Evolutionary conservation across 2,113 vertebrate species (phyloP), one percentile per base, ranked within the genome.

Genomic region (Lophochroa leadbeateri): DNA sequence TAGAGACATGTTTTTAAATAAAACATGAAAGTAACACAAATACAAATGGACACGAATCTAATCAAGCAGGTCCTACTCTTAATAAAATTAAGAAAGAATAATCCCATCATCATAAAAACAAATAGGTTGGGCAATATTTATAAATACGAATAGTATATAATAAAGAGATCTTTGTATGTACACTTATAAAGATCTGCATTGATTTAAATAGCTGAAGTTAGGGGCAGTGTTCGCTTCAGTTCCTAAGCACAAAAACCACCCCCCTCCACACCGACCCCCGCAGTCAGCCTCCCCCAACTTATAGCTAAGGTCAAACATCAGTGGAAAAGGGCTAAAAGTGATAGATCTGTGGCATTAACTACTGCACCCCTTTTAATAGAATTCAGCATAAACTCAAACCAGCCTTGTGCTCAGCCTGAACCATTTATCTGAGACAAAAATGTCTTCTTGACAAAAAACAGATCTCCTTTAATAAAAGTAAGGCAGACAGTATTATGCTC

Each of bases 401-500:
- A 98, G 97, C 96, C 97, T 95, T 88, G 28, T 5, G 96, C 95
- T 97, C 96, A 98, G 97, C 97, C 86, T 90, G 96, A 98, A 98
- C 97, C 97, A 97, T 97, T 98, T 97, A 98, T 98, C 97, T 98
- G 88, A 97, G 96, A 98, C 90, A 98, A 98, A 98, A 98, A 98
- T 97, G 97, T 97, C 98, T 97, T 96, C 92, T 95, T 98, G 98
- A 99, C 98, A 99, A 97, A 98, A 99, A 98, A 94, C 98, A 99
- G 98, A 98, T 97, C 98, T 93, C 96, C 97, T 97, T 98, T 98
- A 98, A 98, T 98, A 97, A 97, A 95, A 97, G 86, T 97, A 94
- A 97, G 97, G 97, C 97, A 98, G 97, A 98, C 97, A 98, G 97
- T 97, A 98, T 97, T 98, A 97, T 95, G 97, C 96, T 98, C 95